Base-by-base conservation (phyloP, 92 coral and sea anemone species). In the Porites cylindrica region DNA sequence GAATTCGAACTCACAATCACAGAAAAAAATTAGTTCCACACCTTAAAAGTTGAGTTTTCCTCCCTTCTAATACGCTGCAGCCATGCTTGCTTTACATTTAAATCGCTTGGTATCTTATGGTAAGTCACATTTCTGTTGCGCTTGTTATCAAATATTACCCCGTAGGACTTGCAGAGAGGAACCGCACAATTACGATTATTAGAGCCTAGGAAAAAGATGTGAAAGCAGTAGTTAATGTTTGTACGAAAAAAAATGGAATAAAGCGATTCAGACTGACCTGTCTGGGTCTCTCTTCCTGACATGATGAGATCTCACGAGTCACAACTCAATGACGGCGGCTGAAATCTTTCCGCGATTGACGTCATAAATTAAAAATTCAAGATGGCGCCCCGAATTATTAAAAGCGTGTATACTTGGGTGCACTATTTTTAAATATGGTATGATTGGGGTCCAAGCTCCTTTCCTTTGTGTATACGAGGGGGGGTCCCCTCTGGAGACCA, bases 161-260 rank as follows among this genome's bases (percentile, higher is more conserved):
- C 52, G 1, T 21, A 70, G 2, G 67, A 82, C 3, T 70, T 53
- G 29, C 86, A 70, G 52, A 29, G 17, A 20, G 78, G 86, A 52
- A 82, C 78, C 4, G 73, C 78, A 26, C 78, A 82, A 61, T 70
- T 75, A 12, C 79, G 72, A 72, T 61, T 20, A 83, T 83, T 83
- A 6, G 80, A 71, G 63, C 78, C 78, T 53, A 18, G 1, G 6
- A 74, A 74, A 74, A 51, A 7, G 43, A 24, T 67, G 9, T 20
- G 8, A 51, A 51, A 16, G 24, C 20, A 9, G 20, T n/a, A 74
- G 29, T 63, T 74, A 13, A 26, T 26, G 1, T 1, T 74, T n/a
- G 18, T 17, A 50, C 9, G 1, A 75, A 53, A 3, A 17, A 3
- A 1, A 8, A 53, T 51, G 6, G 43, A 17, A 14, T 47, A 26